These are phyloP conservation scores for Tinamus major DNA, from an alignment of 2,797 vertebrate species.

Conservation along the genomic window DNA sequence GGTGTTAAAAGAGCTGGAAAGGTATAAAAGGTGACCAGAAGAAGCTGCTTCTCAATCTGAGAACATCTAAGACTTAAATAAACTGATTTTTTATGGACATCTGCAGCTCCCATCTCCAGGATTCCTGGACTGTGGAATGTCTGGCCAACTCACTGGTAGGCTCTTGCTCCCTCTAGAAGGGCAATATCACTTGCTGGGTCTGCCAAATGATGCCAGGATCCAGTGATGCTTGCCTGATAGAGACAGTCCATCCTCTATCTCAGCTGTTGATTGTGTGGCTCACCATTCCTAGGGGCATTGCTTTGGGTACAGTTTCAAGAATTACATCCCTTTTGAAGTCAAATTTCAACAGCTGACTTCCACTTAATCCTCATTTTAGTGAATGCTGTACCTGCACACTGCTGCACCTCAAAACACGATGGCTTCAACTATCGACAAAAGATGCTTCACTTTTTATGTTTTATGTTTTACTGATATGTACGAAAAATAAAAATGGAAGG, in stretches of 20 bases:
- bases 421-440: background rate
- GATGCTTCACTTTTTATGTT: background rate
- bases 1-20: background rate
- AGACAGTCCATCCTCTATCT: rapidly evolving
- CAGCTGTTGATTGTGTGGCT: background rate
- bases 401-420: background rate
- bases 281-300: background rate
- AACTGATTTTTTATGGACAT: background rate
- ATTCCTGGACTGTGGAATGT: background rate
- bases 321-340: background rate
- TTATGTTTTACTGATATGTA: background rate
- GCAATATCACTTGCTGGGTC: background rate
- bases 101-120: background rate
- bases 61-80: background rate
- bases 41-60: background rate
- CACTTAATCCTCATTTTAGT: background rate
- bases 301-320: background rate
- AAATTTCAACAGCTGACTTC: background rate
- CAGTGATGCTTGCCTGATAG: background rate
- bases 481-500: background rate
- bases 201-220: background rate
- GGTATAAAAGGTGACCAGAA: background rate
- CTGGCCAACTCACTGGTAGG: background rate
- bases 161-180: background rate
- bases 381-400: background rate